Conservation (phyloP, 2,797 vertebrate genomes). For the Spinibarbus caldwelli region DNA sequence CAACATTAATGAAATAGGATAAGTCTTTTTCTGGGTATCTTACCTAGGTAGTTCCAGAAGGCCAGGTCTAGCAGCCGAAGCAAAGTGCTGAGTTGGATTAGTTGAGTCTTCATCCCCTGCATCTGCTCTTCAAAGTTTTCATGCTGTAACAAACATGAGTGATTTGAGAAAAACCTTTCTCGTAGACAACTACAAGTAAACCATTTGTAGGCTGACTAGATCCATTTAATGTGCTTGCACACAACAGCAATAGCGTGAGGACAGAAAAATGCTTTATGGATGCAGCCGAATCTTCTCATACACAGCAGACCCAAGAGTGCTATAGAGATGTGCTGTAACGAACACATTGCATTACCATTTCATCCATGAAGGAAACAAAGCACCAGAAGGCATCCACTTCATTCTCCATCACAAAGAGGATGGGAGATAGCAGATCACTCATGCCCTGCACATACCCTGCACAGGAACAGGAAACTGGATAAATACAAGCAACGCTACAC, state of each 20-base stretch:
- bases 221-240: not conserved
- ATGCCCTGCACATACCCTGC: constrained; percentile 96
- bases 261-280: constrained; percentile 30
- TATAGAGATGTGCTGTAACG: not conserved
- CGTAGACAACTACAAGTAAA: not conserved
- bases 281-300: not conserved
- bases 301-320: not conserved
- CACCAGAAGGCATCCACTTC: constrained; percentile 98
- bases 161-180: not conserved
- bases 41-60: constrained; percentile 98
- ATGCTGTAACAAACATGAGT: constrained; percentile 76
- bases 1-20: not conserved
- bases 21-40: not conserved
- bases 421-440: constrained; percentile 95
- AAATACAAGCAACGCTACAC: not conserved
- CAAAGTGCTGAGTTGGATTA: constrained; percentile 92
- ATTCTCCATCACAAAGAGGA: constrained; percentile 95
- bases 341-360: constrained; percentile 83
- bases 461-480: not conserved
- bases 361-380: constrained; percentile 95
- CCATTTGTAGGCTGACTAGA: not conserved
- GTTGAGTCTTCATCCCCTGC: constrained; percentile 97
- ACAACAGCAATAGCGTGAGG: not conserved
- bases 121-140: constrained; percentile 99
- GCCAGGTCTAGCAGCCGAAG: constrained; percentile 89